Evolutionary conservation across 1,140 invertebrate species (phyloP).

Genomic region (Melipona quadrifasciata): DNA sequence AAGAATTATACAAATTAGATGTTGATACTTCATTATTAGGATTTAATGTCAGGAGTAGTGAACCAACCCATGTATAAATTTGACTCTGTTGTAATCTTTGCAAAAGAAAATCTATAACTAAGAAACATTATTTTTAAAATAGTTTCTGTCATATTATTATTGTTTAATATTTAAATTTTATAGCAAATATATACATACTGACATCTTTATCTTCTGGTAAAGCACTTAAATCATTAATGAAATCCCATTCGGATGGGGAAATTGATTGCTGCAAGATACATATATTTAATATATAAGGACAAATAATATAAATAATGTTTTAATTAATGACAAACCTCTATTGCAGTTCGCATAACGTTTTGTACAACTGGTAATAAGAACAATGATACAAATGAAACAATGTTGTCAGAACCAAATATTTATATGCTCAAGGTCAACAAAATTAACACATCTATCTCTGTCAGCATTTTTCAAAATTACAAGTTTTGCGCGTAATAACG

Average conservation of each 20-base stretch:
- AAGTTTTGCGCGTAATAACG: not conserved
- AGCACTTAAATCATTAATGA: slow-evolving; percentile 67
- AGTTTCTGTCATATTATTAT: not conserved
- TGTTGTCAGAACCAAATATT: slow-evolving; percentile 27
- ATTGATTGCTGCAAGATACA: slow-evolving; percentile 40
- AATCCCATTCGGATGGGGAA: slow-evolving; percentile 62
- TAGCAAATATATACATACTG: slow-evolving; percentile 52
- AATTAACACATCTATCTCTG: not conserved
- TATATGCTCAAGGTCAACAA: slow-evolving; percentile 22
- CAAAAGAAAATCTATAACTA: slow-evolving; percentile 72
- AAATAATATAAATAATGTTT: not conserved
- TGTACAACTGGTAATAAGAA: not conserved
- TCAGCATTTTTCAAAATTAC: slow-evolving; percentile 23
- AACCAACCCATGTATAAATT: slow-evolving; percentile 78
- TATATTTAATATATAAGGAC: not conserved
- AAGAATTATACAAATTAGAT: slow-evolving; percentile 33
- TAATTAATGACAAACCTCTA: slow-evolving; percentile 35
- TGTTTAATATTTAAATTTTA: not conserved
- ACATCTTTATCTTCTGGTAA: slow-evolving; percentile 65
- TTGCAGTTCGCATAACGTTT: slow-evolving; percentile 15
- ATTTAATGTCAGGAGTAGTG: slow-evolving; percentile 73
- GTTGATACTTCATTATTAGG: slow-evolving; percentile 59
- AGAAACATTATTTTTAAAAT: slow-evolving; percentile 26
- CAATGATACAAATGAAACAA: not conserved
- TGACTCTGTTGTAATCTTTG: slow-evolving; percentile 64